phyloP scores from a whole-genome alignment of 2,888 invertebrate species.

The Aspidapion aeneum region DNA sequence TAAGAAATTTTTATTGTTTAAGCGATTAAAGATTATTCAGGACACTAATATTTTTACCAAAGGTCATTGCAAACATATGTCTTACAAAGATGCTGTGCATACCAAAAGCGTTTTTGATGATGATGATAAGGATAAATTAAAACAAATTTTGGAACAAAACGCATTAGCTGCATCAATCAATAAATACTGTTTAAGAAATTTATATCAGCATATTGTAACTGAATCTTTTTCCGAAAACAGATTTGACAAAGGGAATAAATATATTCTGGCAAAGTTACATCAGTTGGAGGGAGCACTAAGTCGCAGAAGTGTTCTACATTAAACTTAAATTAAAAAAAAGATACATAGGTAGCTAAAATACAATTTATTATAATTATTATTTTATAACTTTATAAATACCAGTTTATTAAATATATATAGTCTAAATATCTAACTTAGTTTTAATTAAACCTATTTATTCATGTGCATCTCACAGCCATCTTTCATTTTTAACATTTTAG shows the following conservation, averaged over 20 bases:
- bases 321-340: too few relatives aligned
- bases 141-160: slow-evolving; percentile 20
- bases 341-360: too few relatives aligned
- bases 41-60: slow-evolving; percentile 19
- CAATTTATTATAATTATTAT: too few relatives aligned
- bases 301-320: neutral
- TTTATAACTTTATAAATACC: too few relatives aligned
- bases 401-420: too few relatives aligned
- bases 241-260: slow-evolving; percentile 11
- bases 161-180: neutral
- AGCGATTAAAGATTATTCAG: slow-evolving; percentile 6
- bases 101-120: slow-evolving; percentile 25
- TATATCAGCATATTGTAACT: slow-evolving; percentile 16
- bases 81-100: slow-evolving; percentile 8
- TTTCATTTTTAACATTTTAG: too few relatives aligned
- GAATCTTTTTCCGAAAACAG: slow-evolving; percentile 13
- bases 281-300: slow-evolving; percentile 22
- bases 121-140: slow-evolving; percentile 23
- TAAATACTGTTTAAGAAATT: slow-evolving; percentile 3
- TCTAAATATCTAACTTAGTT: too few relatives aligned
- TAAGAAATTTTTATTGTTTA: slow-evolving; percentile 18
- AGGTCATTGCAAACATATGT: slow-evolving; percentile 20
- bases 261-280: slow-evolving; percentile 18
- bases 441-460: too few relatives aligned
- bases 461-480: too few relatives aligned